Base-by-base conservation (phyloP, 2,888 invertebrate genomes). In the Dynastes tityus region DNA sequence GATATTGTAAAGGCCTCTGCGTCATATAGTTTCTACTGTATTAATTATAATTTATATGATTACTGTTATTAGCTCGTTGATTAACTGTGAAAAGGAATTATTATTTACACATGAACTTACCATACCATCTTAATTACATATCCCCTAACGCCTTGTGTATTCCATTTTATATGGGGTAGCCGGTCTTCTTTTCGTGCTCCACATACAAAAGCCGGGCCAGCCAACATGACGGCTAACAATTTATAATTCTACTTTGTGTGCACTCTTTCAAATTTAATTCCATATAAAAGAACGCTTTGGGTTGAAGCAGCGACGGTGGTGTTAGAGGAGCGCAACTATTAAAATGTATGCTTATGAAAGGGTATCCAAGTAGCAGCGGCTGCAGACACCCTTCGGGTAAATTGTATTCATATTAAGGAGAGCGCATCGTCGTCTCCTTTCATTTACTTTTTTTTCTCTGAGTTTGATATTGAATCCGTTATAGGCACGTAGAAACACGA, bases 291-390 rank as follows among this genome's bases (percentile, higher is more conserved):
- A 40, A 63, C 73, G 61, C 40, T 27, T 74, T 73, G 55, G 65
- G 53, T 22, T 27, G 51, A 37, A 73, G 53, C 53, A 58, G 22
- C 27, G 64, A 32, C 29, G 78, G 78, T 64, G 65, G 67, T 67
- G 58, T 51, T 67, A 68, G 58, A 77, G 61, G 16, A 73, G 64
- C 51, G 29, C 29, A 78, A 78, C 73, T 22, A 74, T 61, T 78
- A 77, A 71, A 80, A 77, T 79, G 81, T 80, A 74, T 61, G 29
- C 73, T 74, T 74, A 82, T 81, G 80, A 82, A 82, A 83, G 83
- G 81, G 83, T 83, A 83, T 83, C 80, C 81, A 80, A 76, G 83
- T 83, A 82, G 83, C 83, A 82, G 82, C 83, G 78, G 78, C 73
- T 77, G 81, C 79, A 77, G 80, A 79, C 78, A 80, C 81, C 81